Conservation (phyloP, 2,113 vertebrate genomes). For the Carassius auratus region DNA sequence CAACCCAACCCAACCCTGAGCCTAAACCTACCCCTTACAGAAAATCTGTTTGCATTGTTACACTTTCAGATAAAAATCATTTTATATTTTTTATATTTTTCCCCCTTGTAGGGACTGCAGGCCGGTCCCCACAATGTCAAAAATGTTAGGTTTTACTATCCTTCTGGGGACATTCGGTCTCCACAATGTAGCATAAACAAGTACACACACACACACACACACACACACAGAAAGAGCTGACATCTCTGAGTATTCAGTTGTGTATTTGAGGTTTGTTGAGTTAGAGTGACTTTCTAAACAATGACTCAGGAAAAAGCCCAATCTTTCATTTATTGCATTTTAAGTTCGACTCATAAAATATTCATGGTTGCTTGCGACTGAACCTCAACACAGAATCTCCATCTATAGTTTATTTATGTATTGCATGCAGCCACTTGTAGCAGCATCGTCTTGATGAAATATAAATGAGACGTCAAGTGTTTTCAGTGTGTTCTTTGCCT, state of each 20-base stretch:
- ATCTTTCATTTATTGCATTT: slow-evolving; percentile 51
- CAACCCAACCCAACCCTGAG: no score
- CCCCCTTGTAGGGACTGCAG: no score
- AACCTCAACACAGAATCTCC: slow-evolving; percentile 60
- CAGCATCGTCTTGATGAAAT: slow-evolving; percentile 64
- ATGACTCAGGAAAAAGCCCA: slow-evolving; percentile 48
- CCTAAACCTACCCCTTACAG: no score
- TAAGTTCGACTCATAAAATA: slow-evolving; percentile 69
- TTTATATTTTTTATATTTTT: no score
- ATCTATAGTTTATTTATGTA: slow-evolving; percentile 70
- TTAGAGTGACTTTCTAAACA: slow-evolving; percentile 32
- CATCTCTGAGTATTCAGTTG: slow-evolving; percentile 26
- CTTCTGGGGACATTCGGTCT: no score
- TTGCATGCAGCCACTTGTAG: slow-evolving; percentile 56
- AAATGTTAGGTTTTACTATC: no score
- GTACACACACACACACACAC: slow-evolving; percentile 3
- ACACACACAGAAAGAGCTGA: not conserved
- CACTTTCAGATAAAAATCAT: no score
- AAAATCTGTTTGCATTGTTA: no score
- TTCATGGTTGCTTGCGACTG: slow-evolving; percentile 68
- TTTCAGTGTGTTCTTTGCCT: slow-evolving; percentile 23
- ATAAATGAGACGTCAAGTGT: slow-evolving; percentile 70
- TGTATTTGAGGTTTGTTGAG: slow-evolving; percentile 51
- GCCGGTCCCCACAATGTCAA: no score
- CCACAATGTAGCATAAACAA: slow-evolving; percentile 12